Evolutionary conservation across 2,113 vertebrate species (phyloP), one percentile per base, ranked within the genome.

Genomic region (Oncorhynchus gorbuscha): DNA sequence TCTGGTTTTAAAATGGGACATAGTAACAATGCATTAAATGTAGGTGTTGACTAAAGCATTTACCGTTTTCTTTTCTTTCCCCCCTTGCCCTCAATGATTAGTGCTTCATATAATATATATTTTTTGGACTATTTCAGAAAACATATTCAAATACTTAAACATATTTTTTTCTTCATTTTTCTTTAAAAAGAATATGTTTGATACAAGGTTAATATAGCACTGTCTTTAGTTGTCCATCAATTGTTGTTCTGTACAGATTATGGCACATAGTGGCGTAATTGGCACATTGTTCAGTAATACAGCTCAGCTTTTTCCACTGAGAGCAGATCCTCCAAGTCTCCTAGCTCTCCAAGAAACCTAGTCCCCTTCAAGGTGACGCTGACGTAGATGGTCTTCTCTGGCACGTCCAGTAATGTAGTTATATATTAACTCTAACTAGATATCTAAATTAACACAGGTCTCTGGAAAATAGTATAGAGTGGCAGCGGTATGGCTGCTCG

Each of bases 261-360:
- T 98, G 98, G 98, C 98, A 99, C 97, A 97, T 98, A 96, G 93
- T 95, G 98, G 98, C 96, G 94, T 98, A 95, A 96, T 98, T 97
- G 97, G 98, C 97, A 99, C 96, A 95, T 93, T 96, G 95, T 97
- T 97, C 97, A 94, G 91, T 94, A 94, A 94, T 93, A 88, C 88
- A 92, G 92, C 94, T 93, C 93, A 45, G 59, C 16, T 62, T 69
- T 83, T 82, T 86, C 85, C 76, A 73, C 83, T 86, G 89, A 90
- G 89, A 83, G 92, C 89, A 84, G 87, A 86, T 89, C 82, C 79
- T 81, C 74, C 77, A 78, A 87, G 85, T 87, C 81, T 74, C 76
- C 73, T 75, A 62, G 20, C 59, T 62, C 59, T 76, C 81, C 76
- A 75, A 82, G 82, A 62, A 77, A 86, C 65, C 69, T 81, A 80